Percentiles rank a stretch among this genome's conserved stretches.
Conservation (phyloP, 2,113 vertebrate genomes). For the Microcebus jonahi region DNA sequence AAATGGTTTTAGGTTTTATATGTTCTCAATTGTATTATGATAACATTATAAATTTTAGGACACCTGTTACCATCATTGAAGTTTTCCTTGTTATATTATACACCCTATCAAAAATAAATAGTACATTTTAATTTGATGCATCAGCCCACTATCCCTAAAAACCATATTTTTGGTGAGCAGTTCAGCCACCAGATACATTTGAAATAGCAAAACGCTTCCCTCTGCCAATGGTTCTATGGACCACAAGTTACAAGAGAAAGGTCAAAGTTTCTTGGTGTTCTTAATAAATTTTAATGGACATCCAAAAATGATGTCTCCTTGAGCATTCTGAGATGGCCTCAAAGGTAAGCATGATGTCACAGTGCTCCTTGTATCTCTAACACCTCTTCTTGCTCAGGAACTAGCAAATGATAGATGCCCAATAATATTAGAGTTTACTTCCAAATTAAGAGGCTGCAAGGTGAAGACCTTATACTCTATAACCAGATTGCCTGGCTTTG, state of each 20-base stretch:
- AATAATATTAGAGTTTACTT: background rate
- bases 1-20: background rate
- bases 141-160: background rate
- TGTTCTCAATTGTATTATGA: background rate
- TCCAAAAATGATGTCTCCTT: background rate
- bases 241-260: background rate
- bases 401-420: background rate
- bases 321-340: background rate
- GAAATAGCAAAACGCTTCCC: slow-evolving; percentile 8
- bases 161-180: background rate
- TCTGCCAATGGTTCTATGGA: background rate
- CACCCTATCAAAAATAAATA: background rate
- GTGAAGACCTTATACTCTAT: background rate
- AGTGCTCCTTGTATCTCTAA: background rate
- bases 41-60: background rate
- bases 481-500: background rate
- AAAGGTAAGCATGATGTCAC: background rate
- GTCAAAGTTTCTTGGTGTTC: background rate
- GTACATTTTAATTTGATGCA: background rate
- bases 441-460: background rate
- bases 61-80: background rate
- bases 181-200: background rate
- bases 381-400: background rate
- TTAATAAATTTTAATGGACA: background rate
- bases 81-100: background rate